Evolutionary conservation across 2,113 vertebrate genomes (phyloP).

Genomic region (Glaucidium brasilianum): DNA sequence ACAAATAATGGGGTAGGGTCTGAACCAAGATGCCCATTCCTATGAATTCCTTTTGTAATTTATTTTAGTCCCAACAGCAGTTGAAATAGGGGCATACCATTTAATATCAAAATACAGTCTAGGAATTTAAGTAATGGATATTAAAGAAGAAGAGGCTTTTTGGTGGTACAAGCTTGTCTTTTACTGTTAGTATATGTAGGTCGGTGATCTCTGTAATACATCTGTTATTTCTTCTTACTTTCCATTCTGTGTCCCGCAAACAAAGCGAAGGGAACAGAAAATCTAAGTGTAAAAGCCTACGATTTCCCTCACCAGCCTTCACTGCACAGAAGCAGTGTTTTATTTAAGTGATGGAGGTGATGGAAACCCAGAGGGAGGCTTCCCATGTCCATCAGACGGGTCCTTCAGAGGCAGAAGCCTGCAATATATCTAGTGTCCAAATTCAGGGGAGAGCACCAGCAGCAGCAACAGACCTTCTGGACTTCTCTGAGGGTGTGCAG

Average conservation of each 20-base stretch:
- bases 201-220: not conserved
- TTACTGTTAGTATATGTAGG: not conserved
- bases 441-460: not conserved
- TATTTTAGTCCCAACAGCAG: not conserved
- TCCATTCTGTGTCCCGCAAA: not conserved
- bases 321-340: not conserved
- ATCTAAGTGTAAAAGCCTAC: not conserved
- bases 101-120: not conserved
- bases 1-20: not conserved
- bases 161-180: not conserved
- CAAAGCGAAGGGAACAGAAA: not conserved
- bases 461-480: not conserved
- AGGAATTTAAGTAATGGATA: not conserved
- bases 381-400: fast-evolving
- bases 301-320: not conserved
- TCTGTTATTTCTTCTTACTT: not conserved
- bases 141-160: not conserved
- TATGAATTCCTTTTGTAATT: not conserved
- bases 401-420: not conserved
- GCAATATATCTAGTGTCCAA: not conserved
- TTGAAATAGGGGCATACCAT: not conserved
- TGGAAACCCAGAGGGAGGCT: not conserved
- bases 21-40: not conserved
- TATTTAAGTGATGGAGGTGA: not conserved
- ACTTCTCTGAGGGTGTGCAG: fast-evolving